Conservation (phyloP, 2,113 vertebrate genomes). For the Poeciliopsis turrubarensis region DNA sequence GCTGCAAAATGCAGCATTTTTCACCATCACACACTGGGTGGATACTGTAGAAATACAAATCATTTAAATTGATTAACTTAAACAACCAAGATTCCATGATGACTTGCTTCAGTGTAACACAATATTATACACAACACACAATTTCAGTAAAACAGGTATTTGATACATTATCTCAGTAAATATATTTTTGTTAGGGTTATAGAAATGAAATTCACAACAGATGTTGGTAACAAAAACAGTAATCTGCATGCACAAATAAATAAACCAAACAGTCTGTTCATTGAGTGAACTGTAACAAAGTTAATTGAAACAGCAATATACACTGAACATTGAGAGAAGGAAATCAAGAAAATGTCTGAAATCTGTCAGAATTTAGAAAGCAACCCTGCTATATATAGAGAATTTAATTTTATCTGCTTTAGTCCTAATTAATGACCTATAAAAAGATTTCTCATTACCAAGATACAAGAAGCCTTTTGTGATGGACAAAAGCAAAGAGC, state of each 20-base stretch:
- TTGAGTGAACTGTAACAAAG: background rate
- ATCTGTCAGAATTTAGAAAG: background rate
- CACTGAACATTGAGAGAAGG: background rate
- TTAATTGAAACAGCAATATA: background rate
- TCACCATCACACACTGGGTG: slow-evolving; percentile 9
- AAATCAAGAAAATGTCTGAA: background rate
- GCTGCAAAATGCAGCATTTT: slow-evolving; percentile 24
- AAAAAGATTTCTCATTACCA: background rate
- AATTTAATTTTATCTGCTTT: background rate
- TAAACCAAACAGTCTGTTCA: background rate
- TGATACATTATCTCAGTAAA: background rate
- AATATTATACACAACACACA: slow-evolving; percentile 29
- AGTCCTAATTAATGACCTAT: background rate
- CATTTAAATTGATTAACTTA: slow-evolving; percentile 36
- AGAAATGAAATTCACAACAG: background rate
- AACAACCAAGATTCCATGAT: slow-evolving; percentile 12
- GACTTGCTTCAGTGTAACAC: slow-evolving; percentile 4
- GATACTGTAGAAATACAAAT: slow-evolving; percentile 5
- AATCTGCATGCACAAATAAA: background rate
- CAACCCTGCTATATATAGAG: background rate
- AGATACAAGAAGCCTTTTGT: background rate
- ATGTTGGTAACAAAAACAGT: background rate
- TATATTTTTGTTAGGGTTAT: background rate
- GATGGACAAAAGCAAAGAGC: background rate
- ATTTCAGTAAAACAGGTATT: slow-evolving; percentile 29